These are phyloP conservation scores for Hipparchia semele DNA, from an alignment of 2,888 invertebrate species.

Conservation along the genomic window DNA sequence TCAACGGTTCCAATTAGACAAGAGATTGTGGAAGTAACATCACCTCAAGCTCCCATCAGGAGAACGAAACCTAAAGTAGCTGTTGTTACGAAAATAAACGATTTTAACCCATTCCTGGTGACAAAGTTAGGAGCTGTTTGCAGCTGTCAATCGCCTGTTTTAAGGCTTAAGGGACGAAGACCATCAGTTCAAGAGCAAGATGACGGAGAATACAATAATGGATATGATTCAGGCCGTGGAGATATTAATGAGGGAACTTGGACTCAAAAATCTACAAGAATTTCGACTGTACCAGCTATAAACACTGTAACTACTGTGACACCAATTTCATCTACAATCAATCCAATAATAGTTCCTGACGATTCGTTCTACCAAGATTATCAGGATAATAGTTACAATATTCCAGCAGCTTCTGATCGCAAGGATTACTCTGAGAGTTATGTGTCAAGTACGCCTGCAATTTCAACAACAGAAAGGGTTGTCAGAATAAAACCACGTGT, in stretches of 20 bases:
- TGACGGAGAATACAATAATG: conserved; percentile 56
- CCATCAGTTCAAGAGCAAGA: conserved; percentile 57
- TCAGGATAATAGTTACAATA: conserved; percentile 59
- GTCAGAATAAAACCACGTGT: conserved; percentile 64
- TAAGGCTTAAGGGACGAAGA: conserved; percentile 76
- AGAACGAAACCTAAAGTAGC: conserved; percentile 78
- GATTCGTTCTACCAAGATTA: conserved; percentile 77
- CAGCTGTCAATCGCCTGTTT: conserved; percentile 85
- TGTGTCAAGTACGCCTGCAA: conserved; percentile 61
- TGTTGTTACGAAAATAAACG: conserved; percentile 87
- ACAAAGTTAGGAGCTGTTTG: conserved; percentile 89
- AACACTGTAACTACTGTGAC: conserved; percentile 54
- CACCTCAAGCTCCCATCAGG: conserved; percentile 55
- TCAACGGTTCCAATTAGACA: conserved; percentile 64
- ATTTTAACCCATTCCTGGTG: conserved; percentile 87
- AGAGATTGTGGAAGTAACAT: conserved; percentile 69
- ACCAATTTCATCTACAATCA: conserved; percentile 68
- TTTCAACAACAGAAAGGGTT: conserved; percentile 61
- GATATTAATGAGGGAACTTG: conserved; percentile 58
- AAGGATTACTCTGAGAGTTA: conserved; percentile 56
- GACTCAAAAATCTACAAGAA: conserved; percentile 56
- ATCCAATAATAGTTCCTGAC: conserved; percentile 78
- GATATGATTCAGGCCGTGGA: conserved; percentile 59
- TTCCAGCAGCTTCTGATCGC: conserved; percentile 52
- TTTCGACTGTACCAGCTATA: conserved; percentile 45